Conservation (phyloP, 2,113 vertebrate species). For the Elephas maximus region DNA sequence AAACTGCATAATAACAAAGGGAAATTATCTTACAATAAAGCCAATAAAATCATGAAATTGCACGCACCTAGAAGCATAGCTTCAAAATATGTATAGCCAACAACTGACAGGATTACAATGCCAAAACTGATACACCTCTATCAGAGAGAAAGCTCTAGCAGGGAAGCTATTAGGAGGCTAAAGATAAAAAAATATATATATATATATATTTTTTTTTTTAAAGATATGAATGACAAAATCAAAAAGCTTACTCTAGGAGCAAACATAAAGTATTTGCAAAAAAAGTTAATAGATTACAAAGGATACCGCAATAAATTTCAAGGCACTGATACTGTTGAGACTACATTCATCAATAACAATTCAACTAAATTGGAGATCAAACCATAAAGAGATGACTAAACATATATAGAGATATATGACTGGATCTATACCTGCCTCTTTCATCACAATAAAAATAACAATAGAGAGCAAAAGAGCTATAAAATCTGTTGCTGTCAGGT, state of each 20-base stretch:
- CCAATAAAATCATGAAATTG: constrained; percentile 27
- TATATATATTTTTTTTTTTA: no score
- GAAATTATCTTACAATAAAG: constrained; percentile 60
- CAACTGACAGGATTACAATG: neutral
- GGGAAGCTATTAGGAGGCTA: neutral
- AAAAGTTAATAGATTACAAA: neutral
- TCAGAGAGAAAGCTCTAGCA: constrained; percentile 41
- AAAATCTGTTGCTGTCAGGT: no score
- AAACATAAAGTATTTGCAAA: constrained; percentile 39
- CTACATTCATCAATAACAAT: neutral
- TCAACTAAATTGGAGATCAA: constrained; percentile 26
- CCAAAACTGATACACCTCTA: neutral
- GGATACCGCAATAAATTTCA: neutral
- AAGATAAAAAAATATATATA: no score
- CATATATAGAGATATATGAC: neutral
- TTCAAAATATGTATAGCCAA: constrained; percentile 40
- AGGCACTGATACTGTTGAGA: neutral
- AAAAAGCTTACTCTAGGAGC: constrained; percentile 11
- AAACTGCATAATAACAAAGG: neutral
- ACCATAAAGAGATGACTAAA: neutral
- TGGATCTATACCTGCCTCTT: neutral
- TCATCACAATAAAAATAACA: constrained; percentile 37
- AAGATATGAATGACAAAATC: constrained; percentile 57
- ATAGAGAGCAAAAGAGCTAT: neutral
- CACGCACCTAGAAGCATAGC: neutral